Percentiles rank a stretch among this genome's conserved stretches.
Conservation (phyloP, 2,113 vertebrate species). For the Rousettus leschenaultii region DNA sequence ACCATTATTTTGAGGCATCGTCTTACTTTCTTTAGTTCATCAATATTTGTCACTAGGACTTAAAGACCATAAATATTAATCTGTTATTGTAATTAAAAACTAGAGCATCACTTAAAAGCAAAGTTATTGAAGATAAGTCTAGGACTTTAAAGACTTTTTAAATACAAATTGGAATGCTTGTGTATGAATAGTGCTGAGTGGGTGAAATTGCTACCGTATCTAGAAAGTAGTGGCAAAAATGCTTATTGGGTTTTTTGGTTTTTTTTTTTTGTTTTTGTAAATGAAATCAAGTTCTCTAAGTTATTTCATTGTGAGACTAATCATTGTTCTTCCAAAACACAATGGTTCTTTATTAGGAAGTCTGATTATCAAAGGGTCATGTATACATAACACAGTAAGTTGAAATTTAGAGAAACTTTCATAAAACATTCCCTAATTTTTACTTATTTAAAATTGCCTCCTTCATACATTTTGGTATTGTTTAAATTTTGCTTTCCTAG, state of each 20-base stretch:
- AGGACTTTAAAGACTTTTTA: background rate
- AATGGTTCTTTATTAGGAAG: slow-evolving; percentile 22
- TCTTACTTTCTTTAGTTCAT: slow-evolving; percentile 30
- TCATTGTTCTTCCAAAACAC: background rate
- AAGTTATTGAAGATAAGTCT: slow-evolving; percentile 8
- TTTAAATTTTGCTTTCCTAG: slow-evolving; percentile 34
- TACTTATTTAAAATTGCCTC: slow-evolving; percentile 26
- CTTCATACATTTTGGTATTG: background rate
- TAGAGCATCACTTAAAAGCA: background rate
- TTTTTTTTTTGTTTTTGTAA: background rate
- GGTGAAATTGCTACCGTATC: slow-evolving; percentile 33
- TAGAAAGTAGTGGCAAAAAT: background rate
- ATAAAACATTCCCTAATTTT: background rate
- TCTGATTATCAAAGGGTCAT: background rate
- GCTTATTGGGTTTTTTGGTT: background rate
- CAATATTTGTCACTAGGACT: background rate
- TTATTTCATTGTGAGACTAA: slow-evolving; percentile 42
- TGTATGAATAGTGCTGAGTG: background rate
- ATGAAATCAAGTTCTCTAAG: background rate
- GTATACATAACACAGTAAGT: background rate
- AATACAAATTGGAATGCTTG: slow-evolving; percentile 10
- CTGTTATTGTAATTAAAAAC: slow-evolving; percentile 15
- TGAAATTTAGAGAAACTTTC: background rate
- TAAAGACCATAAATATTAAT: slow-evolving; percentile 12
- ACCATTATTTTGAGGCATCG: background rate